Evolutionary conservation across 2,113 vertebrate genomes (phyloP), one percentile per base, ranked within the genome.

Genomic region (Porphyrio hochstetteri): DNA sequence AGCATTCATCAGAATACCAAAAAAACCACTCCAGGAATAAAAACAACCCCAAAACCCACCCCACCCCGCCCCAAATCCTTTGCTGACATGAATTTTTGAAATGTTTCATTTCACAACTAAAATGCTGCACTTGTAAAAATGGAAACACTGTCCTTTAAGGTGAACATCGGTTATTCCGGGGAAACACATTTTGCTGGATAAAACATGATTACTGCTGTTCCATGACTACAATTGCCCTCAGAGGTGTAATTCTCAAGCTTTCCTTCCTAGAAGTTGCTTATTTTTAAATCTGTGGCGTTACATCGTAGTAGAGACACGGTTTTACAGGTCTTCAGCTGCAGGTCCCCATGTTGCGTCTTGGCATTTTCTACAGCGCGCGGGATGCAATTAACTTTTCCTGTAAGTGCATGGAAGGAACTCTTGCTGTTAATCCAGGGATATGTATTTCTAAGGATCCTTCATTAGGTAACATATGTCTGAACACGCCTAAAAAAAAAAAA

Each of bases 331-430:
- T 82, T 86, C 81, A 75, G 93, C 42, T 46, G 60, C 79, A 91
- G 78, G 70, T 70, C 56, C 82, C 75, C 86, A 48, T 82, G 40
- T 61, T 89, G 28, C 42, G 91, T 93, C 95, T 94, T 94, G 80
- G 86, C 75, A 46, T 83, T 92, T 94, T 89, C 83, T 89, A 40
- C 77, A 78, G 31, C 18, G 29, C 63, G 55, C 19, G 71, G 57
- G 75, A 93, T 91, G 86, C 95, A 98, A 96, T 92, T 88, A 96
- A 96, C 78, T 77, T 85, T 92, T 92, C 83, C 87, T 88, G 17
- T 46, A 76, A 77, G 84, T 72, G 87, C 88, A 86, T 69, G 72
- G 95, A 95, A 97, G 86, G 65, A 95, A 90, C 59, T 61, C 90
- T 28, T 61, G 63, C 61, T 81, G 60, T 92, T 96, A 91, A 87